Conservation (phyloP, 23 tunicate genomes). For the Halocynthia aurantium region DNA sequence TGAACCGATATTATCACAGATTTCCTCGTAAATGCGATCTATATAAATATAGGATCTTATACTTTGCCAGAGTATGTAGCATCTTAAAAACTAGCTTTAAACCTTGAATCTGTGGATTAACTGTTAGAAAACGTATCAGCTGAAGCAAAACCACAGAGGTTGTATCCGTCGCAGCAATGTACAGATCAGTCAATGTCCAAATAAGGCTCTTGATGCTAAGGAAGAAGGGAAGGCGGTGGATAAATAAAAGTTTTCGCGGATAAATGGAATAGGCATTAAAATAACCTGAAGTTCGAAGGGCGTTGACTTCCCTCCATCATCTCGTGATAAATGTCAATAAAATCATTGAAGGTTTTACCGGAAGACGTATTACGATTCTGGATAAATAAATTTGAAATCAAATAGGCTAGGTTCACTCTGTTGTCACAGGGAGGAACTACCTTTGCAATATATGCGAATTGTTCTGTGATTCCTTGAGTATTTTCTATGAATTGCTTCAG, state of each 20-base stretch:
- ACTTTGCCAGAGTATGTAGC: not conserved
- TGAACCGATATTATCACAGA: no score
- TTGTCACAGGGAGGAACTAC: no score
- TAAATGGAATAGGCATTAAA: not conserved
- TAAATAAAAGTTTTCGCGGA: no score
- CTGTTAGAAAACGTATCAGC: not conserved
- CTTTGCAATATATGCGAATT: no score
- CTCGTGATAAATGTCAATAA: not conserved
- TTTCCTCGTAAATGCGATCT: no score
- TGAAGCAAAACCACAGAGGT: not conserved
- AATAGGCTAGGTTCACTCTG: no score
- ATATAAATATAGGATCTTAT: no score
- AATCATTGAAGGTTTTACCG: not conserved
- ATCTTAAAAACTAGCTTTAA: not conserved
- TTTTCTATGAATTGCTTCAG: no score
- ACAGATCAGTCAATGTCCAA: not conserved
- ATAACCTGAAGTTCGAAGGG: not conserved
- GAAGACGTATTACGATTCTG: not conserved
- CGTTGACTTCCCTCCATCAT: not conserved
- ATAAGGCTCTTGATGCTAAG: not conserved
- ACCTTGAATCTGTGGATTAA: not conserved
- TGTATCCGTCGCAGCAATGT: slow-evolving; percentile 5
- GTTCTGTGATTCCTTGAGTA: no score
- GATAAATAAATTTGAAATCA: no score
- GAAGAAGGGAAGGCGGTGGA: no score